Base-by-base conservation (phyloP, 2,113 vertebrate genomes). In the Protomyctophum bolini region DNA sequence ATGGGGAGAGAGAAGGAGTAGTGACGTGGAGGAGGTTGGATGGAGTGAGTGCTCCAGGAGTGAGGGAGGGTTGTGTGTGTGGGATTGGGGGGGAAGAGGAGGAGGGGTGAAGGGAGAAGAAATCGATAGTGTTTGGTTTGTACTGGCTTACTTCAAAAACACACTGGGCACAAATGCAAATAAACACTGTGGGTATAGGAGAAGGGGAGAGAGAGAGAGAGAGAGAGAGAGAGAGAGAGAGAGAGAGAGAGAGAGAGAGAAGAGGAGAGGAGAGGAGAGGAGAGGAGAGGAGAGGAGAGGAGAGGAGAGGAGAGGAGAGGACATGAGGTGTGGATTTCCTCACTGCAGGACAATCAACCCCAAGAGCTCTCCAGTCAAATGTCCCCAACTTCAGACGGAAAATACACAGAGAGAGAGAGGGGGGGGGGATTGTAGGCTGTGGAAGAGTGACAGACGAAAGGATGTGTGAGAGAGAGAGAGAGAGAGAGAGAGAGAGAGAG, bases 61-160 rank as follows among this genome's bases (percentile, higher is more conserved):
- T 7, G 21, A 58, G 15, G 11, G 14, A 33, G 21, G 10, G 57
- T 29, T 21, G 21, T 14, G 21, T 6, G 57, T 9, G 9, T 8
- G 6, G 14, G 14, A 21, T 21, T 21, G 57, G 57, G 21, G 21
- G 21, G 28, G 21, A 9, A 10, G 57, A 7, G 15, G 21, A 10
- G 8, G 47, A 14, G 28, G 63, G 8, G 63, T 7, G 49, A n/a
- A 28, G 56, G 9, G 0, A 46, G 58, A 56, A 41, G 70, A 56
- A 67, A 73, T 68, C 54, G 29, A 76, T 70, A 66, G 75, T 70
- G 73, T 88, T 83, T 75, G 75, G 76, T 85, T 74, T 79, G 79
- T 78, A 66, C 75, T 58, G 64, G 46, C 56, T 86, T 84, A 83
- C 86, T 77, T 77, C 14, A 51, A 81, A 85, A 84, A 83, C 80